Evolutionary conservation across 2,888 invertebrate genomes (phyloP).

Genomic region (Torymus auratus): DNA sequence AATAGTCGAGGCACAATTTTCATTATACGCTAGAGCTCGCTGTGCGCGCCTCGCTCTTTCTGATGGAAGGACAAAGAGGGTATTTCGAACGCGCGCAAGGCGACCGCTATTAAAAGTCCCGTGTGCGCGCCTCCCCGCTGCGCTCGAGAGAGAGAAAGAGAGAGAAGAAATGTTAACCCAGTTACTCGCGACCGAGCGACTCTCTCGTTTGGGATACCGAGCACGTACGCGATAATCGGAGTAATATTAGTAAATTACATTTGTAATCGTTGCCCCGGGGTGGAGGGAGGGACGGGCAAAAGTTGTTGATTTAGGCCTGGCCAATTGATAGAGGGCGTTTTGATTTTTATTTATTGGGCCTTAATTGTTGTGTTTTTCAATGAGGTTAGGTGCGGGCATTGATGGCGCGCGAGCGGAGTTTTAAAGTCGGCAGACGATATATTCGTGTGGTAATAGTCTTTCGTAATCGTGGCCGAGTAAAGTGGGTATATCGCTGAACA

Average conservation of each 20-base stretch:
- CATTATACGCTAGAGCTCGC: slow-evolving; percentile 19
- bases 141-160: too few species aligned
- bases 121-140: slow-evolving; percentile 36
- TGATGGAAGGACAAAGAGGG: slow-evolving; percentile 49
- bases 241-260: slow-evolving; percentile 13
- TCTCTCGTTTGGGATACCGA: slow-evolving; percentile 22
- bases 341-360: too few species aligned
- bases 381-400: too few species aligned
- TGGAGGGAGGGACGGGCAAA: background rate
- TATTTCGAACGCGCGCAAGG: slow-evolving; percentile 45
- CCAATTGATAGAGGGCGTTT: too few species aligned
- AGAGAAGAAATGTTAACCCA: slow-evolving; percentile 52
- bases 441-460: too few species aligned
- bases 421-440: too few species aligned
- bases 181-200: slow-evolving; percentile 33
- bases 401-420: too few species aligned
- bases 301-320: background rate
- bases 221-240: slow-evolving; percentile 34
- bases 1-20: slow-evolving; percentile 28
- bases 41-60: slow-evolving; percentile 16
- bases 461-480: too few species aligned
- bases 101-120: slow-evolving; percentile 49
- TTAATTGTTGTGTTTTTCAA: too few species aligned
- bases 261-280: slow-evolving; percentile 9
- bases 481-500: too few species aligned